A percentile compares a stretch with the other conserved stretches of the same genome.
Evolutionary conservation across 1,140 invertebrate genomes (phyloP).

Genomic region (Centruroides sculpturatus): DNA sequence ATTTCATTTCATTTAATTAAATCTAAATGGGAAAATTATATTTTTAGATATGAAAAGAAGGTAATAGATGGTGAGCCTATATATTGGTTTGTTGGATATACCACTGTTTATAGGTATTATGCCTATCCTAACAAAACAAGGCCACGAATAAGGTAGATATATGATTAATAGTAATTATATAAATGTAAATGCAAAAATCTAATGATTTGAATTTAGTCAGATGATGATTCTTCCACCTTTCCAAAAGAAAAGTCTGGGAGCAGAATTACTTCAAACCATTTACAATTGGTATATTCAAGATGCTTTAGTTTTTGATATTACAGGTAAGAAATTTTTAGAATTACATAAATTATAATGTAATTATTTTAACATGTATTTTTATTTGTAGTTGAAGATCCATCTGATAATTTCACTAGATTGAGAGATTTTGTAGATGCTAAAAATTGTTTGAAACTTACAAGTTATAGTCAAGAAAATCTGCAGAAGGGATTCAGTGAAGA

Average conservation of each 20-base stretch:
- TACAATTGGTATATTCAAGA: conserved; percentile 56
- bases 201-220: conserved; percentile 42
- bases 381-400: conserved; percentile 72
- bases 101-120: conserved; percentile 88
- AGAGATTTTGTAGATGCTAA: conserved; percentile 76
- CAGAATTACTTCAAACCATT: conserved; percentile 55
- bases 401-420: conserved; percentile 68
- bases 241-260: conserved; percentile 67
- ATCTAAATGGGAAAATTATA: too few species aligned
- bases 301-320: conserved; percentile 67
- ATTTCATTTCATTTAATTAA: too few species aligned
- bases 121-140: conserved; percentile 73
- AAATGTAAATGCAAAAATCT: background rate
- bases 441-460: conserved; percentile 50
- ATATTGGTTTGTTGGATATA: conserved; percentile 73
- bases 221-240: conserved; percentile 79
- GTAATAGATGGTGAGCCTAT: conserved; percentile 39
- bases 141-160: conserved; percentile 51
- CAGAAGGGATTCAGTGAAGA: conserved; percentile 53
- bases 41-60: conserved; percentile 50
- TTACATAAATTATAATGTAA: background rate
- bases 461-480: conserved; percentile 49
- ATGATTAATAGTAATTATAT: background rate
- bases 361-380: conserved; percentile 15
- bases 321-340: conserved; percentile 37